Evolutionary conservation across 2,797 vertebrate genomes (phyloP).

Genomic region (Galago senegalensis): DNA sequence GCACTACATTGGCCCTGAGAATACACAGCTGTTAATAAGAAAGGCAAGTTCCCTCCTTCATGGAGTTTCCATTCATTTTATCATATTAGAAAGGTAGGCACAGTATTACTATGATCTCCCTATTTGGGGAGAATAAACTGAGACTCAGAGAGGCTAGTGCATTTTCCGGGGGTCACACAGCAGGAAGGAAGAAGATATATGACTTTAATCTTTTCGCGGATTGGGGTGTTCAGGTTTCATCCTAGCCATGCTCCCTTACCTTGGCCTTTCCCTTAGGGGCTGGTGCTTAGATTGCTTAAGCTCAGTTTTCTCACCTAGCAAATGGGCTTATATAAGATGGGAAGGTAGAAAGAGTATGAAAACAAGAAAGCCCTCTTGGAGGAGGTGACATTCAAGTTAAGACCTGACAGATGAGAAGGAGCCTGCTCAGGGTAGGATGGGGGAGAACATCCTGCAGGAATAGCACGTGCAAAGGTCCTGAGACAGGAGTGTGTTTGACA

Average conservation of each 20-base stretch:
- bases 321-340: background rate
- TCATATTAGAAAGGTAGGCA: background rate
- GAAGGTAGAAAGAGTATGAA: background rate
- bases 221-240: background rate
- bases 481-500: background rate
- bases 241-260: background rate
- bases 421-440: background rate
- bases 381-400: background rate
- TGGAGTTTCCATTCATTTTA: background rate
- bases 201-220: background rate
- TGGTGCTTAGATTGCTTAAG: background rate
- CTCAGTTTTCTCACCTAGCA: background rate
- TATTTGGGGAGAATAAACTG: background rate
- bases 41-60: background rate
- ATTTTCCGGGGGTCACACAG: background rate
- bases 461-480: background rate
- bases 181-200: background rate
- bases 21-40: background rate
- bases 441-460: background rate
- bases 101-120: fast-evolving
- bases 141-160: background rate
- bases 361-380: background rate
- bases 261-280: background rate
- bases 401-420: background rate
- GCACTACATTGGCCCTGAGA: background rate